These are phyloP conservation scores for Cheirogaleus major DNA, from an alignment of 2,797 vertebrate genomes.

Conservation along the genomic window DNA sequence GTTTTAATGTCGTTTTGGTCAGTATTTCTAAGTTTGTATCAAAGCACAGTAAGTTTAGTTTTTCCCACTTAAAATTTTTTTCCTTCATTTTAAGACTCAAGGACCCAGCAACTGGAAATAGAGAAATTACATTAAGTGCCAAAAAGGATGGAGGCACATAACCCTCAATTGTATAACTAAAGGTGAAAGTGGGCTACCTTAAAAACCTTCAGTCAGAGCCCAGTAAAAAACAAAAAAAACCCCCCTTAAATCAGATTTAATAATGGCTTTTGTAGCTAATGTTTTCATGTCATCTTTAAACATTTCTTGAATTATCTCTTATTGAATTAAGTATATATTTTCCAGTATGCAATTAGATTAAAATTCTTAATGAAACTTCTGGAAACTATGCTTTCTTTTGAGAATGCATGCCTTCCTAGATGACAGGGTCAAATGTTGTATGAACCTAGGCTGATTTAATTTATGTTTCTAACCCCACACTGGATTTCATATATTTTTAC, in stretches of 20 bases:
- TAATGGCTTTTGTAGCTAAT: neutral
- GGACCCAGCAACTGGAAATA: constrained; percentile 3
- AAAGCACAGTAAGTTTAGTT: neutral
- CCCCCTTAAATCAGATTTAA: neutral
- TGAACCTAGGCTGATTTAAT: neutral
- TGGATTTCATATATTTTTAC: constrained; percentile 2
- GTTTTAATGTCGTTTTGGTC: constrained; percentile 1
- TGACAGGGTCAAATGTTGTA: neutral
- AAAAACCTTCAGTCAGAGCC: neutral
- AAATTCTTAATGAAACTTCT: constrained; percentile 24
- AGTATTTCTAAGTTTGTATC: constrained; percentile 31
- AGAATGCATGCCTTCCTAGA: neutral
- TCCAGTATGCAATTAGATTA: neutral
- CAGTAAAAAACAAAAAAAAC: neutral
- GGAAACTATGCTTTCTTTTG: neutral
- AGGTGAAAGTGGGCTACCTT: neutral
- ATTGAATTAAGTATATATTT: neutral
- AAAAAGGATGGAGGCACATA: neutral
- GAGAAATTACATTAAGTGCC: neutral
- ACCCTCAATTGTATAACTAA: constrained; percentile 9
- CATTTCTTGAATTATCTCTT: constrained; percentile 10
- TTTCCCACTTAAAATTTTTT: neutral
- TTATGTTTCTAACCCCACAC: neutral
- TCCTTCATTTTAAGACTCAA: neutral
- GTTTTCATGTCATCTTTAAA: constrained; percentile 36